These are phyloP conservation scores for Pecten maximus DNA, from an alignment of 2,888 invertebrate genomes.

Conservation along the genomic window DNA sequence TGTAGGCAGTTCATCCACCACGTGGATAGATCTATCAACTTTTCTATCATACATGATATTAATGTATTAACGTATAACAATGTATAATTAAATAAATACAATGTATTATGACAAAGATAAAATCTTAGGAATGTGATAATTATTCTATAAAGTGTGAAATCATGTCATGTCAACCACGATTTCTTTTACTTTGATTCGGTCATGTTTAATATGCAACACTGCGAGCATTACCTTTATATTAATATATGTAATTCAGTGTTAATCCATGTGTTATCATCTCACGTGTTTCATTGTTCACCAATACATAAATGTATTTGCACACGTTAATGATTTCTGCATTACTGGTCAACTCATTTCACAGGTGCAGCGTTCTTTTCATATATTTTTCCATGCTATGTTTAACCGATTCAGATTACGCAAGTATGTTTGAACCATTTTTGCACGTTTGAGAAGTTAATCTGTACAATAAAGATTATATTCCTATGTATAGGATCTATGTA, in stretches of 20 bases:
- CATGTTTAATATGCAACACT: not conserved
- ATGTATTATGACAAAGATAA: not conserved
- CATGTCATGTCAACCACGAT: not conserved
- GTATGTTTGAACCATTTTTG: no score
- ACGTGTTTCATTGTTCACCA: not conserved
- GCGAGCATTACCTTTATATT: no score
- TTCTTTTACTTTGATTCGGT: not conserved
- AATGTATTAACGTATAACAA: not conserved
- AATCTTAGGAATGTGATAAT: not conserved
- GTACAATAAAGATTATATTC: no score
- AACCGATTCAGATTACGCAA: no score
- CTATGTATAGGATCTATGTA: no score
- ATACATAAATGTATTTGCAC: not conserved
- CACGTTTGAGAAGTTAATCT: no score
- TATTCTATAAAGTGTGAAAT: conserved; percentile 4
- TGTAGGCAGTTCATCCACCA: not conserved
- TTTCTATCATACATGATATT: not conserved
- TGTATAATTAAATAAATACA: not conserved
- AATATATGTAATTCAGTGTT: no score
- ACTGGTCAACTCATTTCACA: no score
- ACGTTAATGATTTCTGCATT: no score
- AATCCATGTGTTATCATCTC: not conserved
- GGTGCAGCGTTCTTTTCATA: no score
- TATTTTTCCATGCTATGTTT: no score
- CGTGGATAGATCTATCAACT: not conserved